A percentile compares a stretch with the other conserved stretches of the same genome.
Evolutionary conservation across 2,797 vertebrate species (phyloP).

Genomic region (Gymnothorax javanicus): DNA sequence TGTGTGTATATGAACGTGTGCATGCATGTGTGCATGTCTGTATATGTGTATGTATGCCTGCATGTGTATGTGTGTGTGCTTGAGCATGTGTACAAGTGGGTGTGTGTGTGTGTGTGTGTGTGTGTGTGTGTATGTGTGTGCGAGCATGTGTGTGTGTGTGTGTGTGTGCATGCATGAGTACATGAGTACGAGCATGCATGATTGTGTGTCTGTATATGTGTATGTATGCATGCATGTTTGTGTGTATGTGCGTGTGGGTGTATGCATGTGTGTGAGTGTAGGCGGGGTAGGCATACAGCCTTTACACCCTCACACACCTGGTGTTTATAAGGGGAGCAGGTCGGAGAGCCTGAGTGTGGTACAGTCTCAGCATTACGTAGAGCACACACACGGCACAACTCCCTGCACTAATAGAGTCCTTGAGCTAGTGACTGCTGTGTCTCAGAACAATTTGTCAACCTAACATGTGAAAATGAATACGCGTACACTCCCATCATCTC

Average conservation of each 20-base stretch:
- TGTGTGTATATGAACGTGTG: too few species aligned
- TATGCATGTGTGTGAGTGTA: conserved; percentile 39
- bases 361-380: conserved; percentile 29
- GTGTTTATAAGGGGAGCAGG: conserved; percentile 62
- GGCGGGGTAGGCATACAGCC: conserved; percentile 27
- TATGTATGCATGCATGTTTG: not conserved
- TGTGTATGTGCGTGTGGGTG: not conserved
- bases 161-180: not conserved
- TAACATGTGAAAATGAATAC: not conserved
- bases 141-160: not conserved
- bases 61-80: too few species aligned
- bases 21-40: too few species aligned
- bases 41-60: too few species aligned
- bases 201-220: too few species aligned
- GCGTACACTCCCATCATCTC: not conserved
- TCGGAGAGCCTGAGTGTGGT: conserved; percentile 60
- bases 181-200: too few species aligned
- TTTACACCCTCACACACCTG: conserved; percentile 64
- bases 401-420: not conserved
- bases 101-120: too few species aligned
- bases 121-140: not conserved
- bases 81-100: too few species aligned
- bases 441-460: not conserved
- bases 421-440: not conserved
- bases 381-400: not conserved